These are phyloP conservation scores for Diachasmimorpha longicaudata DNA, from an alignment of 1,140 invertebrate genomes.

Conservation along the genomic window DNA sequence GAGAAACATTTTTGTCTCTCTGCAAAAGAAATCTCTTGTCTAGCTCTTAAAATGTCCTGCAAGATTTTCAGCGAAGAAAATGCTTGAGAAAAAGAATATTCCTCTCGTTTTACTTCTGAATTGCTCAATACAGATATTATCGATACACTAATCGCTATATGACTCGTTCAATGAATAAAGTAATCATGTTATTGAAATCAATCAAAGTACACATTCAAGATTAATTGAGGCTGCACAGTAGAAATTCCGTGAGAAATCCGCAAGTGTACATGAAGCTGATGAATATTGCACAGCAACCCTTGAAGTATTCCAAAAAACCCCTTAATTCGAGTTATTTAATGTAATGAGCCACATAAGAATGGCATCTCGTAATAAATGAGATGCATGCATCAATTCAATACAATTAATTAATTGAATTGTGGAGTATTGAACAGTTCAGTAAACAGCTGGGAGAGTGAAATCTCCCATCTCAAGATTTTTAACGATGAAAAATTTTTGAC, in stretches of 20 bases:
- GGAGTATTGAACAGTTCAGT: background rate
- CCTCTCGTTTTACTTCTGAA: background rate
- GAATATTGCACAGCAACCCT: no score
- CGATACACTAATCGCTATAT: background rate
- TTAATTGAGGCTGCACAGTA: background rate
- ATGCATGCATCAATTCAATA: background rate
- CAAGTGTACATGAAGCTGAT: background rate
- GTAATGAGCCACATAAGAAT: background rate
- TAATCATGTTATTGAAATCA: background rate
- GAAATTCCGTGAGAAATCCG: background rate
- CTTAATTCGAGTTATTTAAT: background rate
- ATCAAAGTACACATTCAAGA: no score
- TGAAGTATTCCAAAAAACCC: background rate
- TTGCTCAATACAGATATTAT: background rate
- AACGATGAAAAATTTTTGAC: no score
- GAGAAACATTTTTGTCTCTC: no score
- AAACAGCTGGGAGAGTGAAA: background rate
- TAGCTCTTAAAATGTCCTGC: no score
- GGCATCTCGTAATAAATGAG: background rate
- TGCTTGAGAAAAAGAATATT: no score
- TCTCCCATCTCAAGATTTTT: no score
- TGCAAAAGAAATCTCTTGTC: no score
- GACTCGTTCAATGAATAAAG: background rate
- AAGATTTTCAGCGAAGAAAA: no score
- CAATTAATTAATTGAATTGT: background rate